These are phyloP conservation scores for Pelecanus crispus DNA, from an alignment of 2,113 vertebrate genomes.

Conservation along the genomic window DNA sequence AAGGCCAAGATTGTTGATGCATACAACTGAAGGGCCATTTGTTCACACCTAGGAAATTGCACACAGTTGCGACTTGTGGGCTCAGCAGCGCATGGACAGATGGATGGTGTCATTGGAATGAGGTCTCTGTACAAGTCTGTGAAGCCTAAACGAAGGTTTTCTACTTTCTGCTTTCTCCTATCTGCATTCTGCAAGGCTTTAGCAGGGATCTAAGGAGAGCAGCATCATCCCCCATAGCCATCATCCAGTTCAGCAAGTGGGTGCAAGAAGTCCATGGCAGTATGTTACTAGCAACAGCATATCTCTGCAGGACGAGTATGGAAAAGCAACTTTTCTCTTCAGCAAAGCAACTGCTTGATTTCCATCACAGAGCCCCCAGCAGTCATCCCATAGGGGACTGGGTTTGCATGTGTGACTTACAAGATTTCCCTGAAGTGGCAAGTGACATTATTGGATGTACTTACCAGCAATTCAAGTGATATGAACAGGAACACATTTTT, in stretches of 20 bases:
- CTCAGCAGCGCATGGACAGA: not conserved
- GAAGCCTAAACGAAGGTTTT: not conserved
- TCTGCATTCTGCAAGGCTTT: not conserved
- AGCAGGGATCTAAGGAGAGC: not conserved
- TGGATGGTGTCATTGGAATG: not conserved
- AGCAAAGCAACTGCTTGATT: not conserved
- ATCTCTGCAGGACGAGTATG: not conserved
- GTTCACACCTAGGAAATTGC: not conserved
- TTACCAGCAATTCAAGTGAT: not conserved
- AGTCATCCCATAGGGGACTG: not conserved
- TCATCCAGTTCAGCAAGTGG: not conserved
- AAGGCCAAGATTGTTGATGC: not conserved
- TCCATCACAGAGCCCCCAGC: not conserved
- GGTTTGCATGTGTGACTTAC: not conserved
- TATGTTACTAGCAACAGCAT: not conserved
- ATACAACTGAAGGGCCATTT: not conserved
- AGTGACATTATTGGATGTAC: not conserved
- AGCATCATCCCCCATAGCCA: not conserved
- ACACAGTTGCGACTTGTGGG: not conserved
- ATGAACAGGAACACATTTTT: not conserved
- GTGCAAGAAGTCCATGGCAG: not conserved
- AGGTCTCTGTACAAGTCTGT: not conserved
- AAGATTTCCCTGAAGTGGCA: slow-evolving; percentile 1
- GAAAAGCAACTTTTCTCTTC: not conserved
- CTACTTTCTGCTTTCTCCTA: not conserved